Conservation (phyloP, 2,113 vertebrate genomes). For the Talpa occidentalis region DNA sequence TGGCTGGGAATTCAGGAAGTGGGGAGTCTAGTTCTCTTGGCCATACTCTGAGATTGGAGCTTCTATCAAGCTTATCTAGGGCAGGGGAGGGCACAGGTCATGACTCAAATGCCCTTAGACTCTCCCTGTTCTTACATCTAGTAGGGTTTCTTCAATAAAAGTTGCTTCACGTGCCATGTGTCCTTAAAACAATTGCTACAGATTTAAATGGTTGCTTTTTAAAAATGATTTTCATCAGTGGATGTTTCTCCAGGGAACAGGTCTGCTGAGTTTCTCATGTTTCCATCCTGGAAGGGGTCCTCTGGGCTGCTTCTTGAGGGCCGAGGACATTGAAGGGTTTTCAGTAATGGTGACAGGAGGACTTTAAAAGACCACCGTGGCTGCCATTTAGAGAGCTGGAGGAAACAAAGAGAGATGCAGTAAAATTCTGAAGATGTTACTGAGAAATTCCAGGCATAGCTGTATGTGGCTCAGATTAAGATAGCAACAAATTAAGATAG, state of each 20-base stretch:
- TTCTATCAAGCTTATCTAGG: too few relatives aligned
- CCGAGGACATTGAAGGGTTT: background rate
- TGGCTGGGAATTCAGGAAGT: too few relatives aligned
- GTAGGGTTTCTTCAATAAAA: background rate
- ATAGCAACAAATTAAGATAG: too few relatives aligned
- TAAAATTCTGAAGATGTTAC: background rate
- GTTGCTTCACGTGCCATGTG: background rate
- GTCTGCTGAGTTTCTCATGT: background rate
- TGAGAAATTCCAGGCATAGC: background rate
- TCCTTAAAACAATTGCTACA: background rate
- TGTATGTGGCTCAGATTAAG: background rate
- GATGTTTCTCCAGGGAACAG: background rate
- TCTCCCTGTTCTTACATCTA: background rate
- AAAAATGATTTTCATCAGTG: background rate
- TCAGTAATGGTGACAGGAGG: background rate
- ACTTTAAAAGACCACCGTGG: background rate
- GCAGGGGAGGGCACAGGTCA: fast-evolving
- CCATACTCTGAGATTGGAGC: background rate
- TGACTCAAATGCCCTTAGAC: background rate
- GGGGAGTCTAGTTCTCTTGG: background rate
- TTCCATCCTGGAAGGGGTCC: background rate
- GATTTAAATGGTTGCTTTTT: background rate
- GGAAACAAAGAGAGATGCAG: background rate
- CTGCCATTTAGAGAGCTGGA: background rate
- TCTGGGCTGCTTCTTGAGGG: background rate